Base-by-base conservation (phyloP, 2,797 vertebrate species). In the Cuniculus paca region DNA sequence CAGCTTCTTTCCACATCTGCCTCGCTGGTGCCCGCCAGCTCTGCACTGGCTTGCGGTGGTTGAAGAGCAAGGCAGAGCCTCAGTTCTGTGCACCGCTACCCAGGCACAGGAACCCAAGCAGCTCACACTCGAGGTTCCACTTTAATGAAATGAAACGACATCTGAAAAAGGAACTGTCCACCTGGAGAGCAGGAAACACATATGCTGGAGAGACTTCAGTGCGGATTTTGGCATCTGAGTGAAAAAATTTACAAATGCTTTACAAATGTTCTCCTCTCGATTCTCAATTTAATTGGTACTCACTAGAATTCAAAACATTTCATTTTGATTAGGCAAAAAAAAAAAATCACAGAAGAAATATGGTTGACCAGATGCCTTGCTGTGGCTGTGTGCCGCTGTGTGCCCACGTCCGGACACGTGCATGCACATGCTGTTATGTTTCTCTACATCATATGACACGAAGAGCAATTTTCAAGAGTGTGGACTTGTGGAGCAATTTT, bases 251-350 rank as follows among this genome's bases (percentile, higher is more conserved):
- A 75, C 34, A 60, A 54, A 70, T n/a, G 26, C 65, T 87, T 82
- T 94, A 39, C 48, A 88, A 24, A 84, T 89, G 68, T 50, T 34
- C 24, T 81, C 61, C 63, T 39, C 36, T 39, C 74, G 36, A 54
- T 36, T 88, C 28, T 14, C 58, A 39, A 28, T 87, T 83, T 95
- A 84, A 84, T 84, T 92, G 85, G 36, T n/a, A 39, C 14, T 42
- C 28, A 45, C 58, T 78, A 54, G n/a, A 65, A 82, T 78, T 88
- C 39, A 95, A 84, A 85, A 31, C 63, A 78, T 91, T 87, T 83
- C 10, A 90, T 77, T 97, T 88, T 65, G 50, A 75, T 77, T 65
- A 75, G 45, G 70, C 52, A 54, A 56, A 65, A 65, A 75, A 48
- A 74, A 94, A 70, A 85, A 14, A 36, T 75, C 16, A 28, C 42